A percentile compares a stretch with the other conserved stretches of the same genome.
Evolutionary conservation across 2,797 vertebrate species (phyloP).

Genomic region (Salarias fasciatus): DNA sequence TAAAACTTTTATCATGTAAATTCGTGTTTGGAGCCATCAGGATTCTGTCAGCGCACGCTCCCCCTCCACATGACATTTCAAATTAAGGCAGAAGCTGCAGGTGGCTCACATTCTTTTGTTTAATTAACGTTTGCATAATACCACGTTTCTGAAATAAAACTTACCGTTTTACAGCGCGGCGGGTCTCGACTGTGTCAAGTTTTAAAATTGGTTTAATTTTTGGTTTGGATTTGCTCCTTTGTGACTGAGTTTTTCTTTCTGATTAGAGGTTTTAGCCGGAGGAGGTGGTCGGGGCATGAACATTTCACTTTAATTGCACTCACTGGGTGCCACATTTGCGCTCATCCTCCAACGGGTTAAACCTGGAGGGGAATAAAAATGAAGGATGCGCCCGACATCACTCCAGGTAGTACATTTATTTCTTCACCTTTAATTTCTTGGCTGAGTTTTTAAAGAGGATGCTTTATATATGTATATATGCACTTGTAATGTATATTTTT

Average conservation of each 20-base stretch:
- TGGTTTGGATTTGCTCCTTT: constrained; percentile 5
- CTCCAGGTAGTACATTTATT: too few relatives aligned
- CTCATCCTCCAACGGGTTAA: too few relatives aligned
- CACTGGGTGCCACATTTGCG: too few relatives aligned
- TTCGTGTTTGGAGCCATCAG: constrained; percentile 1
- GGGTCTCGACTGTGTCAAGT: constrained; percentile 25
- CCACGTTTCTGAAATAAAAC: constrained; percentile 9
- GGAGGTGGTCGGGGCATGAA: too few relatives aligned
- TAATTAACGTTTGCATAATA: constrained; percentile 25
- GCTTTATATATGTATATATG: too few relatives aligned
- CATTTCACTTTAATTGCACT: too few relatives aligned
- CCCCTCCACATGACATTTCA: constrained; percentile 21
- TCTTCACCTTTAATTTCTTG: too few relatives aligned
- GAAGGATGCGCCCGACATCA: too few relatives aligned
- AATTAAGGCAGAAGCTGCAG: constrained; percentile 33
- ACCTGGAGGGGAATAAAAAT: too few relatives aligned
- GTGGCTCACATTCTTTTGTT: constrained; percentile 19
- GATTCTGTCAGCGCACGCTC: constrained; percentile 1
- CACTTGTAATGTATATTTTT: too few relatives aligned
- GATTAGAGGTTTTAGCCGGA: constrained; percentile 2
- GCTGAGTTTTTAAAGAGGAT: too few relatives aligned
- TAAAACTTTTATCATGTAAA: constrained; percentile 6
- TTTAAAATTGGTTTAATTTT: constrained; percentile 12
- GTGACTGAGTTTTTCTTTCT: constrained; percentile 13
- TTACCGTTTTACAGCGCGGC: constrained; percentile 17